These are phyloP conservation scores for Pachycephus smyrnensis DNA, from an alignment of 2,888 invertebrate species.

Conservation along the genomic window DNA sequence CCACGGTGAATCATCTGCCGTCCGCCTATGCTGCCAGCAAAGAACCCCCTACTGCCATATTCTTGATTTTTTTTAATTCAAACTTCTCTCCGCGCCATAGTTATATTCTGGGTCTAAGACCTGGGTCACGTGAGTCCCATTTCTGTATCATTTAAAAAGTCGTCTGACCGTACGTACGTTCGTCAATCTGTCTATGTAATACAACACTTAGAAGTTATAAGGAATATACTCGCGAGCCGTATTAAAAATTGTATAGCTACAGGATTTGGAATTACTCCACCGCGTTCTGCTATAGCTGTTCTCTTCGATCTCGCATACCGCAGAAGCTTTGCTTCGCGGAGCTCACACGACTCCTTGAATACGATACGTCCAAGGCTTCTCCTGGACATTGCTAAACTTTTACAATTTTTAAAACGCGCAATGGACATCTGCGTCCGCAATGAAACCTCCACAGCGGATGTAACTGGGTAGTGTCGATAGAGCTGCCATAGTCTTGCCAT, in stretches of 20 bases:
- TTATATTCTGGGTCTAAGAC: not conserved
- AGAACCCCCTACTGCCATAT: not conserved
- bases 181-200: not conserved
- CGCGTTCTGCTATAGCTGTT: not conserved
- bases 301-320: not conserved
- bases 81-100: not conserved
- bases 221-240: not conserved
- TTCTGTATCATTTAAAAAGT: not conserved
- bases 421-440: constrained; percentile 38
- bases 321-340: not conserved
- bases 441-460: constrained; percentile 45
- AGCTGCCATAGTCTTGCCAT: constrained; percentile 65
- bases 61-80: not conserved
- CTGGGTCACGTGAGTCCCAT: not conserved
- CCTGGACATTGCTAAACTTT: not conserved
- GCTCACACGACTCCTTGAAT: not conserved
- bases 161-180: not conserved
- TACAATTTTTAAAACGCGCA: constrained; percentile 24
- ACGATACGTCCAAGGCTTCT: no score
- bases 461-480: constrained; percentile 53
- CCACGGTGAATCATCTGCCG: constrained; percentile 59
- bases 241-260: not conserved
- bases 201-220: not conserved
- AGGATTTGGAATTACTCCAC: not conserved
- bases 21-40: constrained; percentile 19